Evolutionary conservation across 2,888 invertebrate species (phyloP).

Genomic region (Penaeus monodon): DNA sequence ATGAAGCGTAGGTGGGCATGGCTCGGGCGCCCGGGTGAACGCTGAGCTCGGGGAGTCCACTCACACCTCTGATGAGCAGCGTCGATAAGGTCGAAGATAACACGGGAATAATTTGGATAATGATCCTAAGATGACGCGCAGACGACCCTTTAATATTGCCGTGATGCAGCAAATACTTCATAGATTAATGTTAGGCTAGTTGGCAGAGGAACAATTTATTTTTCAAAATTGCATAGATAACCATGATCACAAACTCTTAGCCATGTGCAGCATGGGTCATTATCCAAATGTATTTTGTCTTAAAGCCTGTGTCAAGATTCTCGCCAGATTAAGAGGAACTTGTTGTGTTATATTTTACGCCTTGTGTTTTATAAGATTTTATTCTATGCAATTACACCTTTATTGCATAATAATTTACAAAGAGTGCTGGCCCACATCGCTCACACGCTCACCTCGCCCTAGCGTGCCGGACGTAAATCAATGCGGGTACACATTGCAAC

Average conservation of each 20-base stretch:
- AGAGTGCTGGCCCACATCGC: no score
- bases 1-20: no score
- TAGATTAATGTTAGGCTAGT: neutral
- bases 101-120: slow-evolving; percentile 31
- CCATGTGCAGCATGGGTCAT: neutral
- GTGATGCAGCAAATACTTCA: slow-evolving; percentile 15
- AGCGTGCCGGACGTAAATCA: no score
- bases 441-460: no score
- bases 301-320: slow-evolving; percentile 5
- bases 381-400: slow-evolving; percentile 1
- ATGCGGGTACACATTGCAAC: no score
- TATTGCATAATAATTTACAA: slow-evolving; percentile 7
- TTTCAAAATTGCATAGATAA: slow-evolving; percentile 21
- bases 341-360: slow-evolving; percentile 19
- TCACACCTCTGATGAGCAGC: slow-evolving; percentile 11
- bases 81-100: slow-evolving; percentile 32
- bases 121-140: slow-evolving; percentile 30
- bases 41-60: neutral
- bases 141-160: slow-evolving; percentile 18
- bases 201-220: slow-evolving; percentile 12
- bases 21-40: neutral
- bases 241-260: slow-evolving; percentile 10
- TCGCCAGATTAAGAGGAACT: neutral
- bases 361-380: slow-evolving; percentile 7
- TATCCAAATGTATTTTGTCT: slow-evolving; percentile 5